Percentiles rank a stretch among this genome's conserved stretches.
phyloP scores from a whole-genome alignment of 2,888 invertebrate species.

The Mactromeris polynyma region DNA sequence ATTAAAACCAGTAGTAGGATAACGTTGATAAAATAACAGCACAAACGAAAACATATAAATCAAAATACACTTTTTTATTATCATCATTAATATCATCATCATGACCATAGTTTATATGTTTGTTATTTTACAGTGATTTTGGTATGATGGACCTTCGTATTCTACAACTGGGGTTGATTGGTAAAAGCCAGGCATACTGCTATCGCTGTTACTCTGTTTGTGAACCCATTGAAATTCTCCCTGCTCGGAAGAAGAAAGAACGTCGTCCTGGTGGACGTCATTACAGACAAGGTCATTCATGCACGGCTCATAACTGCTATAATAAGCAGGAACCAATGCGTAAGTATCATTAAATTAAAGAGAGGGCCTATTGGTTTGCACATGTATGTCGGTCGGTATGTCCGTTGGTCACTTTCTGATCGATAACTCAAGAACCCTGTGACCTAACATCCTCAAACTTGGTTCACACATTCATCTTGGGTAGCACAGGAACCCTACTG shows the following conservation, averaged over 20 bases:
- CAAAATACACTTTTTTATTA: no score
- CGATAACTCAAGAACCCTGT: no score
- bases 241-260: neutral
- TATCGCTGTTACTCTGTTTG: constrained; percentile 32
- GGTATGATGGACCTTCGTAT: constrained; percentile 41
- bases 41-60: no score
- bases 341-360: no score
- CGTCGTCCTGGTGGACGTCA: neutral
- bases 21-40: no score
- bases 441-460: no score
- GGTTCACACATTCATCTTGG: no score
- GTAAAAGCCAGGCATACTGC: constrained; percentile 46
- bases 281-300: constrained; percentile 6
- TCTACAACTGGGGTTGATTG: constrained; percentile 5
- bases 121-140: constrained; percentile 33
- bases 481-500: no score
- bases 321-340: neutral
- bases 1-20: no score
- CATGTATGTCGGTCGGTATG: no score
- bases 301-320: constrained; percentile 52
- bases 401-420: no score
- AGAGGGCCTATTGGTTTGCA: no score
- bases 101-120: neutral
- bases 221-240: constrained; percentile 39
- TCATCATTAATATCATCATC: neutral